These are phyloP conservation scores for Hypomecis punctinalis DNA, from an alignment of 2,888 invertebrate species.

Conservation along the genomic window DNA sequence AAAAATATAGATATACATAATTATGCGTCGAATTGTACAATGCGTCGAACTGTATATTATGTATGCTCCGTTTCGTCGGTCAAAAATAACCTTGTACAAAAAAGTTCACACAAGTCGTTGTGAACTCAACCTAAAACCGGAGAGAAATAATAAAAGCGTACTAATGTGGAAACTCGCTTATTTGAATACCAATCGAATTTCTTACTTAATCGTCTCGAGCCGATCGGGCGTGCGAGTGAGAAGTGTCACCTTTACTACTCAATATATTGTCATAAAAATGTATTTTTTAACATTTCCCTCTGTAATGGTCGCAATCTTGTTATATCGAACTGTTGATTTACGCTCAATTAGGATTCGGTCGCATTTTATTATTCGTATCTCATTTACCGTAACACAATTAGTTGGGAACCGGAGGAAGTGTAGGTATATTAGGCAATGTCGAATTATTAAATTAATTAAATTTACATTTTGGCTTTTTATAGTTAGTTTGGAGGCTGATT, in stretches of 20 bases:
- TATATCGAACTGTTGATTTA: constrained; percentile 52
- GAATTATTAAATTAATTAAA: not conserved
- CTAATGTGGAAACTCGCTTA: constrained; percentile 57
- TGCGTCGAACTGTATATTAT: too few species aligned
- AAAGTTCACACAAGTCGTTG: not conserved
- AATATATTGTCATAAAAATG: constrained; percentile 67
- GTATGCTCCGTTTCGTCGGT: too few species aligned
- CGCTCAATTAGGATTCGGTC: constrained; percentile 50
- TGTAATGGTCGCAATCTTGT: constrained; percentile 51
- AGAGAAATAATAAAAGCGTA: constrained; percentile 57
- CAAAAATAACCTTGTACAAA: too few species aligned
- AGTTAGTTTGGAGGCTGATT: too few species aligned
- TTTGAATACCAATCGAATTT: constrained; percentile 66
- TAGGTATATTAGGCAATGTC: not conserved
- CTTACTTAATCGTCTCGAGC: constrained; percentile 63
- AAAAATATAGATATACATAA: too few species aligned
- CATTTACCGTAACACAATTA: constrained; percentile 37
- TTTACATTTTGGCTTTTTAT: too few species aligned
- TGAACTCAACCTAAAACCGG: constrained; percentile 21
- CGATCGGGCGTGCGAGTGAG: constrained; percentile 65
- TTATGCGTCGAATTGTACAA: too few species aligned
- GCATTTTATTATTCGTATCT: constrained; percentile 45
- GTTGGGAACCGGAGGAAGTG: not conserved
- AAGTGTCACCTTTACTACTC: constrained; percentile 67
- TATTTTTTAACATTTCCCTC: constrained; percentile 58